Percentiles rank a stretch among this genome's conserved stretches.
Conservation (phyloP, 1,140 invertebrate genomes). For the Drosophila mauritiana region DNA sequence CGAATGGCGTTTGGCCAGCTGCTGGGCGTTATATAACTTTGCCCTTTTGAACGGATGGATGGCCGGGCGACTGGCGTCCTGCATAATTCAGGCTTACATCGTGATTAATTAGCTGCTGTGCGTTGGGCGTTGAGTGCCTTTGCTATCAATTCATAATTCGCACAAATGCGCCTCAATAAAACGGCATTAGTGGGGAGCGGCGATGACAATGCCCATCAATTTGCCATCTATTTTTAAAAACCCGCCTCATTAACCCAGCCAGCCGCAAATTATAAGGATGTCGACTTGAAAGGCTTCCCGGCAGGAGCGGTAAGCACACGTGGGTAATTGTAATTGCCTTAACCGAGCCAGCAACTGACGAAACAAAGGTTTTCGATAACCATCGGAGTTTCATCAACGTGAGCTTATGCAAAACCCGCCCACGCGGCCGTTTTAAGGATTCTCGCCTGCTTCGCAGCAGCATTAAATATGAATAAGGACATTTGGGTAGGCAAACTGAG, state of each 20-base stretch:
- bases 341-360: background rate
- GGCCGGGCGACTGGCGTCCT: constrained; percentile 9
- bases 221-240: constrained; percentile 38
- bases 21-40: constrained; percentile 48
- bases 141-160: constrained; percentile 49
- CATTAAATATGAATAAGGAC: constrained; percentile 42
- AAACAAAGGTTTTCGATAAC: constrained; percentile 20
- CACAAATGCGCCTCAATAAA: constrained; percentile 40
- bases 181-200: constrained; percentile 9
- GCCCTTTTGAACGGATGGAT: constrained; percentile 14
- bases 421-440: constrained; percentile 37
- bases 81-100: constrained; percentile 50
- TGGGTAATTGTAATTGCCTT: constrained; percentile 48
- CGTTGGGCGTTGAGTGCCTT: constrained; percentile 37
- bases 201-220: constrained; percentile 38
- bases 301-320: constrained; percentile 15
- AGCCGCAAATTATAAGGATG: constrained; percentile 34
- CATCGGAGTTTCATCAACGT: constrained; percentile 35
- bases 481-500: constrained; percentile 13
- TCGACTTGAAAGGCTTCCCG: constrained; percentile 9
- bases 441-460: constrained; percentile 4
- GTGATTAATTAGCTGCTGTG: constrained; percentile 61
- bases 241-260: constrained; percentile 16
- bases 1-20: constrained; percentile 43
- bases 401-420: constrained; percentile 47